These are phyloP conservation scores for Patella pellucida DNA, from an alignment of 2,888 invertebrate genomes.

Conservation along the genomic window DNA sequence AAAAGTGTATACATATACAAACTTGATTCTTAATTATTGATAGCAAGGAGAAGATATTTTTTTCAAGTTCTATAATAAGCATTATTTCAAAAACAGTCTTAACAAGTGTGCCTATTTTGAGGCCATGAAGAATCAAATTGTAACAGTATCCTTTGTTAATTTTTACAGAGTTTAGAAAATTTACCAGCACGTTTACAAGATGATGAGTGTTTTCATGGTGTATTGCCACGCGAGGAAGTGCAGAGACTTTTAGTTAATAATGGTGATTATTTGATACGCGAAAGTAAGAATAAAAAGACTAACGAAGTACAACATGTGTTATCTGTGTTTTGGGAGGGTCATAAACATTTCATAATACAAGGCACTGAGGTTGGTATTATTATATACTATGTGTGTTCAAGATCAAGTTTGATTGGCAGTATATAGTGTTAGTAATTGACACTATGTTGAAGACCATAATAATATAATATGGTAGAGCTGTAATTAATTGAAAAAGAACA, in stretches of 20 bases:
- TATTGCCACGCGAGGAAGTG: slow-evolving; percentile 94
- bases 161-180: neutral
- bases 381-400: neutral
- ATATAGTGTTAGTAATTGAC: too few species aligned
- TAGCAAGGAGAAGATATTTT: too few species aligned
- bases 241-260: slow-evolving; percentile 90
- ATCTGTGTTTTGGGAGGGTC: slow-evolving; percentile 95
- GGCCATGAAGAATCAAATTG: too few species aligned
- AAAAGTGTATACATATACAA: too few species aligned
- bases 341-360: slow-evolving; percentile 97
- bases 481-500: too few species aligned
- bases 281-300: slow-evolving; percentile 77
- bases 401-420: too few species aligned
- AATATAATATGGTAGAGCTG: too few species aligned
- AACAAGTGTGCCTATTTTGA: too few species aligned
- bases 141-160: neutral
- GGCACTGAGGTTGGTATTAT: slow-evolving; percentile 83
- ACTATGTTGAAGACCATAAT: too few species aligned
- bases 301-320: slow-evolving; percentile 83
- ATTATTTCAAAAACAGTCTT: too few species aligned
- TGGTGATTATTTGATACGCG: slow-evolving; percentile 94
- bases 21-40: too few species aligned
- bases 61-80: too few species aligned
- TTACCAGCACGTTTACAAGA: slow-evolving; percentile 73
- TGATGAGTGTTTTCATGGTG: slow-evolving; percentile 98